These are phyloP conservation scores for Hanleya hanleyi DNA, from an alignment of 2,888 invertebrate species.

Conservation along the genomic window DNA sequence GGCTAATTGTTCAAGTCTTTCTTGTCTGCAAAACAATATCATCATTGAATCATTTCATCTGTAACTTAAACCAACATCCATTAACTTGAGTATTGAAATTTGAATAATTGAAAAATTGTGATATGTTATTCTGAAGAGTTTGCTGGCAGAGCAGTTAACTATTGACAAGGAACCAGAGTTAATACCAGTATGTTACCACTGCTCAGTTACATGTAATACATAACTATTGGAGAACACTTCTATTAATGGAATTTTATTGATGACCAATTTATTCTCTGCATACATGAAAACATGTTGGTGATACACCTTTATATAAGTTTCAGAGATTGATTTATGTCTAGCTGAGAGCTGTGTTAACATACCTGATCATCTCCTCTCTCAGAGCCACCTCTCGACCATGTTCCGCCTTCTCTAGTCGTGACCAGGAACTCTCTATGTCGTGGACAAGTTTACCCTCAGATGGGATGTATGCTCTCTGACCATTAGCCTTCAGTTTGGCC, in stretches of 20 bases:
- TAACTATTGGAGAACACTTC: no score
- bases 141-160: no score
- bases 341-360: conserved; percentile 4
- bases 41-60: background rate
- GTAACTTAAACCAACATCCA: background rate
- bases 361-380: conserved; percentile 88
- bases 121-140: no score
- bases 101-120: no score
- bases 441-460: conserved; percentile 90
- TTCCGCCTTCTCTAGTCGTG: conserved; percentile 92
- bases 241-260: no score
- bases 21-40: conserved; percentile 78
- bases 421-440: conserved; percentile 97
- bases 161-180: no score
- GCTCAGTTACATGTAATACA: no score
- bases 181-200: no score
- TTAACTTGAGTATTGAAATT: no score
- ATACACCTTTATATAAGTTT: no score
- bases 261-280: no score
- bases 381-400: conserved; percentile 94
- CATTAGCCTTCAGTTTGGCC: conserved; percentile 94
- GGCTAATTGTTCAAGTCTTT: conserved; percentile 93
- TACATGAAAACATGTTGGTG: no score
- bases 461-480: conserved; percentile 73
- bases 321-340: background rate